phyloP scores from a whole-genome alignment of 1,140 invertebrate genomes.

The Lepidurus apus region DNA sequence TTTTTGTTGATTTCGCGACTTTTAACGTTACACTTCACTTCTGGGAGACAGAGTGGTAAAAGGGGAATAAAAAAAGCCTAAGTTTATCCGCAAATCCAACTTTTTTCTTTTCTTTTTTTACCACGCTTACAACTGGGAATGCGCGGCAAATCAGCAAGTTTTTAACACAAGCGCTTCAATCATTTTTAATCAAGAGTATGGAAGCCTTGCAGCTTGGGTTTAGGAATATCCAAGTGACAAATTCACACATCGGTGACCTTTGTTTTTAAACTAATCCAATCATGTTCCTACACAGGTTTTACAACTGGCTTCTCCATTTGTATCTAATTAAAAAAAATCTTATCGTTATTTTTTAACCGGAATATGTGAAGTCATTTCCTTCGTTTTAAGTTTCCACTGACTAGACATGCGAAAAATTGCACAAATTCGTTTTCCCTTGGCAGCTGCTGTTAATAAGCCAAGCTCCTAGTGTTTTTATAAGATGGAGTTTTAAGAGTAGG shows the following conservation, averaged over 20 bases:
- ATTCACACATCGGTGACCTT: neutral
- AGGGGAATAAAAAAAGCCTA: neutral
- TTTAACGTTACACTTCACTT: neutral
- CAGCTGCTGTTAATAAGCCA: slow-evolving; percentile 9
- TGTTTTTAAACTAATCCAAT: neutral
- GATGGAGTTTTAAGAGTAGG: neutral
- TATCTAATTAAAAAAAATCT: neutral
- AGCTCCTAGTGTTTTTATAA: slow-evolving; percentile 4
- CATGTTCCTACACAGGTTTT: neutral
- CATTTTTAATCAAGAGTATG: slow-evolving; percentile 2
- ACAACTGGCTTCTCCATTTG: neutral
- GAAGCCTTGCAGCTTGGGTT: slow-evolving; percentile 14
- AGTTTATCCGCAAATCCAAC: neutral
- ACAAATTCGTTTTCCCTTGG: neutral
- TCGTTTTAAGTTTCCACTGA: neutral
- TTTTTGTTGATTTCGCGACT: neutral
- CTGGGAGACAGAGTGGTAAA: neutral
- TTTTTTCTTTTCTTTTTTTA: neutral
- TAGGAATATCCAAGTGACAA: slow-evolving; percentile 19
- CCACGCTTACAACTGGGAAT: neutral
- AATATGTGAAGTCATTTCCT: slow-evolving; percentile 14
- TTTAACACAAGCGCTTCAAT: neutral
- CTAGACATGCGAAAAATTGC: slow-evolving; percentile 9
- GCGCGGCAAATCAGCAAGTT: neutral
- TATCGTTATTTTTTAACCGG: neutral